These are phyloP conservation scores for Cylloceria caligata DNA, from an alignment of 2,888 invertebrate species.

Conservation along the genomic window DNA sequence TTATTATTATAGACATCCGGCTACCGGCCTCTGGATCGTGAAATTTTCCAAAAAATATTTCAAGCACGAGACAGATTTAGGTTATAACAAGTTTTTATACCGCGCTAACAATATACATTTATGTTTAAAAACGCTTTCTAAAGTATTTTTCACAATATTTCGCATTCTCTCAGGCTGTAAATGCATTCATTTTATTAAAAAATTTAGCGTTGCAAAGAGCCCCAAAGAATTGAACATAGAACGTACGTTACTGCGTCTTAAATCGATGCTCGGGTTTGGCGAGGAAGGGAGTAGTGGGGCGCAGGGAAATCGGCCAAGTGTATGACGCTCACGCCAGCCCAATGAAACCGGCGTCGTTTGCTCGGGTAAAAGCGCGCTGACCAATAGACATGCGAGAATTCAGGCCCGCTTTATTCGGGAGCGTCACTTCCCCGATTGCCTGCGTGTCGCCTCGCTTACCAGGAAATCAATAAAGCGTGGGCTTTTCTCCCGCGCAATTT, in stretches of 20 bases:
- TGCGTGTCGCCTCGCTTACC: slow-evolving; percentile 42
- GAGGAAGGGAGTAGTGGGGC: slow-evolving; percentile 41
- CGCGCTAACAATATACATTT: not conserved
- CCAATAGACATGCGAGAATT: slow-evolving; percentile 71
- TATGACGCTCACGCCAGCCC: slow-evolving; percentile 64
- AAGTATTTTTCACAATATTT: not conserved
- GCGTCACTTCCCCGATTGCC: slow-evolving; percentile 69
- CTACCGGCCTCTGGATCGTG: slow-evolving; percentile 15
- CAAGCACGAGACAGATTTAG: not conserved
- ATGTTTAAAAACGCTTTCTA: not conserved
- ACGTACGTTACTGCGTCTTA: slow-evolving; percentile 69
- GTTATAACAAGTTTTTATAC: not conserved
- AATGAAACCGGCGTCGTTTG: slow-evolving; percentile 64
- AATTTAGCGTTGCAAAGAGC: not conserved
- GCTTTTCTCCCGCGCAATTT: slow-evolving; percentile 71
- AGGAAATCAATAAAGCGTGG: slow-evolving; percentile 76
- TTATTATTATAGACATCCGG: not conserved
- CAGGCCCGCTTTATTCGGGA: slow-evolving; percentile 71
- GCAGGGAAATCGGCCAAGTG: slow-evolving; percentile 62
- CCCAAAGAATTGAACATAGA: not conserved
- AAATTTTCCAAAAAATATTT: slow-evolving; percentile 43
- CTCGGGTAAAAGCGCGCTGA: slow-evolving; percentile 58
- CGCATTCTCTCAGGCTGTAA: not conserved
- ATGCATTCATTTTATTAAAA: not conserved
- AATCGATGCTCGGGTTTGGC: slow-evolving; percentile 73